These are phyloP conservation scores for Drosophila mettleri DNA, from an alignment of 2,888 invertebrate species.

Conservation along the genomic window DNA sequence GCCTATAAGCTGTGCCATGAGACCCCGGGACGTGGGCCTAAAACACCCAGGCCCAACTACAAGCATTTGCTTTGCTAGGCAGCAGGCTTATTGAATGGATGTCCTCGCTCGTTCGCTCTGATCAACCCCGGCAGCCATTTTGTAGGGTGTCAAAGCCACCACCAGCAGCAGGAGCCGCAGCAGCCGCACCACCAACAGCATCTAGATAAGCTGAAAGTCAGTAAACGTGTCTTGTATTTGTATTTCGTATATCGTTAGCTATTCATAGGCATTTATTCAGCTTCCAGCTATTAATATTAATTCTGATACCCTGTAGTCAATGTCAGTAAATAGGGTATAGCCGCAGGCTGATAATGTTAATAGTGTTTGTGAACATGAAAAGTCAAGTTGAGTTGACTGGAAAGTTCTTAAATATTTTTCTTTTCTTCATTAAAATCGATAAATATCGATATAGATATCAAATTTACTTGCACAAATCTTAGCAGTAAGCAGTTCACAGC, in stretches of 20 bases:
- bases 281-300: constrained; percentile 48
- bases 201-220: constrained; percentile 35
- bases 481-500: no score
- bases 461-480: background rate
- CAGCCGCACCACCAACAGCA: constrained; percentile 17
- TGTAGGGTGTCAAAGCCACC: constrained; percentile 50
- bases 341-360: background rate
- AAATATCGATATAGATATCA: background rate
- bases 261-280: constrained; percentile 64
- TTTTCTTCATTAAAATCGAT: background rate
- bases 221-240: constrained; percentile 33
- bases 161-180: constrained; percentile 25
- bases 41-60: constrained; percentile 23
- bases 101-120: background rate
- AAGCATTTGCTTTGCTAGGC: constrained; percentile 31
- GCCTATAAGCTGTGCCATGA: constrained; percentile 67
- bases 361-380: background rate
- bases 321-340: background rate
- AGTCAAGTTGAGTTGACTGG: background rate
- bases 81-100: constrained; percentile 55
- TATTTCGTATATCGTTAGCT: constrained; percentile 47
- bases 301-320: constrained; percentile 23
- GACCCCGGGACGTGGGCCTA: constrained; percentile 9
- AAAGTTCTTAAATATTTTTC: no score
- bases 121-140: constrained; percentile 60